Conservation (phyloP, 2,113 vertebrate genomes). For the Marmota monax region DNA sequence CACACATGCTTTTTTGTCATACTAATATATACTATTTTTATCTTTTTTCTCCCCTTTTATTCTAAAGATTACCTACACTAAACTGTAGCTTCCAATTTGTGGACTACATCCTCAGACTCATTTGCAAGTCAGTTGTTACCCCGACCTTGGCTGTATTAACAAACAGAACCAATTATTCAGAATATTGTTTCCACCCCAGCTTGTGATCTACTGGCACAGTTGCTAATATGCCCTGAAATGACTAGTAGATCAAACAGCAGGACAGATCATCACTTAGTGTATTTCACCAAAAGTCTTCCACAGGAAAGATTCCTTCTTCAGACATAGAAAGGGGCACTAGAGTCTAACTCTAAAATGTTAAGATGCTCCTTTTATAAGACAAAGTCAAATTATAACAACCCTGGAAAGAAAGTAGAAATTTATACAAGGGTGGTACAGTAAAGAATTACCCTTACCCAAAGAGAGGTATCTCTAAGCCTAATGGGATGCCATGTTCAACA, state of each 20-base stretch:
- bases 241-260: background rate
- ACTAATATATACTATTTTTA: background rate
- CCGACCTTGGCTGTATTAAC: background rate
- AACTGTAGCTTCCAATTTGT: slow-evolving; percentile 9
- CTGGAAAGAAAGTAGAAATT: background rate
- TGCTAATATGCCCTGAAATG: background rate
- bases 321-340: background rate
- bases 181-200: background rate
- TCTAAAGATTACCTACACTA: slow-evolving; percentile 32
- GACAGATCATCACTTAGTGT: background rate
- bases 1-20: background rate
- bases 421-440: background rate
- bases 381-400: background rate
- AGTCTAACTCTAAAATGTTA: background rate
- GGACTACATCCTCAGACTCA: slow-evolving; percentile 14
- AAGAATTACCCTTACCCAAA: slow-evolving; percentile 13
- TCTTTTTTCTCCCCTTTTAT: background rate
- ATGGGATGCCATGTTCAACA: background rate
- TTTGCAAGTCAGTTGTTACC: background rate
- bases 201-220: background rate
- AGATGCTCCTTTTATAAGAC: background rate
- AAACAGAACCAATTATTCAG: background rate
- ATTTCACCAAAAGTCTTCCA: background rate
- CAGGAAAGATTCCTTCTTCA: background rate
- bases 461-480: background rate